A percentile compares a stretch with the other conserved stretches of the same genome.
Evolutionary conservation across 2,888 invertebrate species (phyloP).

Genomic region (Hypselothyrea guttata): DNA sequence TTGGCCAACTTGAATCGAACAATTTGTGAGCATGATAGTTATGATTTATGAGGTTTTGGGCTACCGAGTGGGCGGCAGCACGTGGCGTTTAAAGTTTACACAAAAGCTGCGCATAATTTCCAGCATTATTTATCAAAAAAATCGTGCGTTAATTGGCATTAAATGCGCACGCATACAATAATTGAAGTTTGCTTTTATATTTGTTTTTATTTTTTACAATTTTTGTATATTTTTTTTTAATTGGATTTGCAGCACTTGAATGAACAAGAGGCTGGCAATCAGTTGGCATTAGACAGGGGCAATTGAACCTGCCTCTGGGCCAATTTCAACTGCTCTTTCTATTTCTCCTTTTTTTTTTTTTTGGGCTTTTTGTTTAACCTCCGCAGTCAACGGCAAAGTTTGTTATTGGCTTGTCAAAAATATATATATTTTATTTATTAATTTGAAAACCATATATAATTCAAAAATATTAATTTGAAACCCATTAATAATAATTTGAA

Average conservation of each 20-base stretch:
- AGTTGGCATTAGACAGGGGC: conserved; percentile 38
- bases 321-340: conserved; percentile 50
- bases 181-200: conserved; percentile 7
- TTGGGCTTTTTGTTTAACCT: background rate
- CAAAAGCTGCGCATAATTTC: conserved; percentile 25
- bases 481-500: too few relatives aligned
- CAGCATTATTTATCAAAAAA: conserved; percentile 22
- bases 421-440: conserved; percentile 25
- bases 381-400: conserved; percentile 30
- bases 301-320: conserved; percentile 55
- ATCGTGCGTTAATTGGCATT: conserved; percentile 70
- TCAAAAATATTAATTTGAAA: too few relatives aligned
- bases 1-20: conserved; percentile 23
- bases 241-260: conserved; percentile 29
- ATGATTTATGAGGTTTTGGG: background rate
- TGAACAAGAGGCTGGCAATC: conserved; percentile 29
- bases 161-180: conserved; percentile 35
- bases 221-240: conserved; percentile 29
- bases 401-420: conserved; percentile 68
- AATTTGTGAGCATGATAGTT: conserved; percentile 16
- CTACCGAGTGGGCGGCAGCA: conserved; percentile 25
- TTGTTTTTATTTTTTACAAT: conserved; percentile 11
- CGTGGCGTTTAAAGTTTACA: conserved; percentile 8
- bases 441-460: too few relatives aligned
- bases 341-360: conserved; percentile 16